Base-by-base conservation (phyloP, 2,113 vertebrate genomes). In the Geothlypis trichas region DNA sequence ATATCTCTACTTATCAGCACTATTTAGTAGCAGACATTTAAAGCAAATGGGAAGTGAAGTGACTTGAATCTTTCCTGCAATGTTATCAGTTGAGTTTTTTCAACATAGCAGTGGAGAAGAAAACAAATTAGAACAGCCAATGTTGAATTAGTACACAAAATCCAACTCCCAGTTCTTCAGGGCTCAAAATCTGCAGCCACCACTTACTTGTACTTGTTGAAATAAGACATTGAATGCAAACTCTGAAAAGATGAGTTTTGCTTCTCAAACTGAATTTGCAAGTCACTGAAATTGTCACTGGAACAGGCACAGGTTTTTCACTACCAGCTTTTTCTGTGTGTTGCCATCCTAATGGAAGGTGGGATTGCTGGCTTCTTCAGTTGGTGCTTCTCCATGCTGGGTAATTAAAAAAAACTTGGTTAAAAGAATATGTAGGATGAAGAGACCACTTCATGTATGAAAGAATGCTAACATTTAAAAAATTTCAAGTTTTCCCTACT, bases 51-150 rank as follows among this genome's bases (percentile, higher is more conserved):
- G 58, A 93, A 89, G 44, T 52, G 57, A 88, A 81, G 30, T 46
- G 37, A 57, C 65, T 90, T 86, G 92, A 89, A 78, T 90, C 77
- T 96, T 95, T 68, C 96, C 86, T 58, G 28, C 28, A 78, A 55
- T 4, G 0, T 81, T 81, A 89, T 72, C 88, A 54, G 52, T 78
- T 90, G 49, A 46, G 9, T 78, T 91, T 96, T 67, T 79, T 84
- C 69, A 75, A 59, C 5, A 0, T 69, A 76, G 71, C 65, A n/a
- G 10, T 26, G 35, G 16, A 77, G 42, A 88, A 66, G 51, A 88
- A 92, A 91, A 81, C 31, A 94, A 92, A 84, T 68, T 72, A 84
- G 44, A 74, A 61, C 47, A 84, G 28, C 27, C 31, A 49, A 37
- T 20, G 7, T 18, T 78, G 72, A 92, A 81, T 74, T 81, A 57